Base-by-base conservation (phyloP, 2,797 vertebrate genomes). In the Squalus acanthias region DNA sequence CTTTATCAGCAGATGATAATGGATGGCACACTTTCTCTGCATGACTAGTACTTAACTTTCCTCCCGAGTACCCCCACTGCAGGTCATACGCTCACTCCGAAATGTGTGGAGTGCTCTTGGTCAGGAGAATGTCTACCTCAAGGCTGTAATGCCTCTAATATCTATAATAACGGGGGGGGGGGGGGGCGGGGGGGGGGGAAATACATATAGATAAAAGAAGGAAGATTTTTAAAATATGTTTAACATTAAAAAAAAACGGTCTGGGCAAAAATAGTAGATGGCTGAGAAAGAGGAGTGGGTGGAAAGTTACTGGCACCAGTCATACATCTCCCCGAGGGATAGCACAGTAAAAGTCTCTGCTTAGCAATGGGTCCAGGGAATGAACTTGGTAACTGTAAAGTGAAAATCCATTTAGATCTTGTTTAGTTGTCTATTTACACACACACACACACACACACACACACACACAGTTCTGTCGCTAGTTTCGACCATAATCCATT, bases 1-100 rank as follows among this genome's bases (percentile, higher is more conserved):
- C 96, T 96, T 97, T 97, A 97, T 97, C 97, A 96, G 97, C 96
- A 97, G 96, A 97, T 97, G 97, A 96, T 97, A 97, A 97, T 87
- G 96, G 97, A 97, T 96, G 97, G 97, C 96, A 97, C 96, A 96
- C 97, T 97, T 97, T 94, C 96, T 97, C 82, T 97, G 97, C 89
- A 65, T 97, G 96, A 96, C 96, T 97, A 96, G 96, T 95, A 85
- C 96, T 97, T 97, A 96, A 96, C 60, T 76, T 39, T 67, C 33
- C n/a, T 46, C n/a, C 65, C 22, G 20, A 69, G 91, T 10, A 46
- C 22, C n/a, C 10, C 65, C n/a, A 67, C 20, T 65, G n/a, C 33
- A 67, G 63, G n/a, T 65, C n/a, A 1, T 17, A 20, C 10, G 17
- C 91, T 46, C 63, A 46, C 17, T 93, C n/a, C 33, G 39, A 69